Evolutionary conservation across 2,888 invertebrate species (phyloP), one percentile per base, ranked within the genome.

Genomic region (Cheiracanthium punctorium): DNA sequence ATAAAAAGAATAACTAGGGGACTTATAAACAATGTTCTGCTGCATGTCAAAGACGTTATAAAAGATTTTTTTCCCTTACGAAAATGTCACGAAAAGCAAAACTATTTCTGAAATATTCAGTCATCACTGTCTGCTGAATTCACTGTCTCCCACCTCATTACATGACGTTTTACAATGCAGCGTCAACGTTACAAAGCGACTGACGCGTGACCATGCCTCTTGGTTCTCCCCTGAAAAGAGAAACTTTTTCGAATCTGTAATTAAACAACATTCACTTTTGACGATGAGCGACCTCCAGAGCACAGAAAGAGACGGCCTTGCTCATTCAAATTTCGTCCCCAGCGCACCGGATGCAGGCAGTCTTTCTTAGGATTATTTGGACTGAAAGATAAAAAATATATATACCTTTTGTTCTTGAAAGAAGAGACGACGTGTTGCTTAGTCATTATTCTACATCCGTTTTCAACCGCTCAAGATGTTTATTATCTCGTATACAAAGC

Each of bases 211-310:
- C 58, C 24, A 20, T 5, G 4, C 24, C 58, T 24, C 4, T 17
- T 5, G 24, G 48, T 17, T 17, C 37, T 48, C 2, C 2, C 14
- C n/a, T 24, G 24, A 58, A 20, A 58, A 48, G 43, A 37, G 43
- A 48, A 17, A 17, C 10, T 17, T 14, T 10, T 17, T 2, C 1
- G 58, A 58, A 58, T 58, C 12, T 24, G 24, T 58, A 58, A 58
- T 58, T 58, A 58, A 58, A 58, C 12, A 37, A 69, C 74, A 70
- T 75, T 81, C 75, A 81, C n/a, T n/a, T 81, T 75, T 75, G 48
- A 52, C 20, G 69, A 33, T 37, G 48, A 17, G 20, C 43, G 73
- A 67, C 73, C 80, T 67, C 80, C 24, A 14, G n/a, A 28, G 24
- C n/a, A 48, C 43, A 30, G 24, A 72, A 58, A 32, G 67, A 29